These are phyloP conservation scores for Limulus polyphemus DNA, from an alignment of 2,888 invertebrate genomes.

Conservation along the genomic window DNA sequence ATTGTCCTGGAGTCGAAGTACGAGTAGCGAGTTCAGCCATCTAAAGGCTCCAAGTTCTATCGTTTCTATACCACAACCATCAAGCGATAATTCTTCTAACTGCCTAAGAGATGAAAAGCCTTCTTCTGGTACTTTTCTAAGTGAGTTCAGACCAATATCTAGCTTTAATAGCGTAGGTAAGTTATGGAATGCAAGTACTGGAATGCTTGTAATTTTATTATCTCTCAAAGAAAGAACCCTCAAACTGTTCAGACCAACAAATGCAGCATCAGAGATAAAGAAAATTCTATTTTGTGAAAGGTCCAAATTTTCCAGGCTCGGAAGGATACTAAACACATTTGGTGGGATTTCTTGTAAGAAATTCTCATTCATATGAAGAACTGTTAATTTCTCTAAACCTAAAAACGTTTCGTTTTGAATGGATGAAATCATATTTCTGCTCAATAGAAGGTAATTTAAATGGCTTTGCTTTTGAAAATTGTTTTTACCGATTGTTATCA, in stretches of 20 bases:
- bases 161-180: conserved; percentile 5
- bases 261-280: conserved; percentile 30
- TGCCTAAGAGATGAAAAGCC: conserved; percentile 37
- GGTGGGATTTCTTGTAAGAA: conserved; percentile 9
- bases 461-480: conserved; percentile 56
- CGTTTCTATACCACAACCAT: conserved; percentile 61
- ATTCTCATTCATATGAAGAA: conserved; percentile 41
- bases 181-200: conserved; percentile 8
- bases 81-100: conserved; percentile 58
- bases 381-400: conserved; percentile 48
- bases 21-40: conserved; percentile 55
- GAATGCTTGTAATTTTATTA: conserved; percentile 10
- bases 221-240: conserved; percentile 45
- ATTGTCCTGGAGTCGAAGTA: conserved; percentile 65
- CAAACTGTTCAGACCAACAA: conserved; percentile 59
- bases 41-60: conserved; percentile 59
- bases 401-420: conserved; percentile 59
- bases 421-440: conserved; percentile 59
- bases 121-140: not conserved
- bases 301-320: conserved; percentile 56
- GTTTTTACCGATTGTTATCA: conserved; percentile 62
- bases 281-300: conserved; percentile 61
- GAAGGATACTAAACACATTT: conserved; percentile 30
- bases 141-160: conserved; percentile 34
- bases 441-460: conserved; percentile 58